Conservation (phyloP, 2,113 vertebrate genomes). For the Neodon shergylaensis region DNA sequence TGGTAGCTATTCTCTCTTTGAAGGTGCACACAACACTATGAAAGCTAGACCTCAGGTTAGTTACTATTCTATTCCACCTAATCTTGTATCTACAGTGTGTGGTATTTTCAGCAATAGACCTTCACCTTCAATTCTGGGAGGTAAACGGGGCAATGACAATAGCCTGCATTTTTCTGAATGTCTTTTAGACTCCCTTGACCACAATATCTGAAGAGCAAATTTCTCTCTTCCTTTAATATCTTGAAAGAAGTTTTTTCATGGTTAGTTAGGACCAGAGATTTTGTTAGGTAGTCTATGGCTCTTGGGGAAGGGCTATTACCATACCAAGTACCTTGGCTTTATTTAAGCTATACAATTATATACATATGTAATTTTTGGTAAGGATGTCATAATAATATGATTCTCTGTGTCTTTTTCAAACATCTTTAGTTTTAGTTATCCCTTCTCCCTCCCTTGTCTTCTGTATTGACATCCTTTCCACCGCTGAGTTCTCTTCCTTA, state of each 20-base stretch:
- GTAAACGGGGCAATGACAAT: background rate
- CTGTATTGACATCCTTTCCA: background rate
- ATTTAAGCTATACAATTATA: background rate
- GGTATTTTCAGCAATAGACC: background rate
- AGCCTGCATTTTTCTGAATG: background rate
- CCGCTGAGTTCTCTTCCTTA: no score
- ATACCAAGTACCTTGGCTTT: background rate
- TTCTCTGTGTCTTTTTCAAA: background rate
- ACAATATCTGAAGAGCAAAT: background rate
- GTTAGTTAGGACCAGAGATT: background rate
- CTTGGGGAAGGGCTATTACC: background rate
- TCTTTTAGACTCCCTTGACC: background rate
- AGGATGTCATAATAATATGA: background rate
- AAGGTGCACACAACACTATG: background rate
- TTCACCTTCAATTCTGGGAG: background rate
- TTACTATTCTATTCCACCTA: background rate
- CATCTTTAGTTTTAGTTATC: background rate
- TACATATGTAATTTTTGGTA: background rate
- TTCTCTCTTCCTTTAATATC: background rate
- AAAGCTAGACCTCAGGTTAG: background rate
- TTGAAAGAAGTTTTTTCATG: background rate
- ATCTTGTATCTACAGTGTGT: background rate
- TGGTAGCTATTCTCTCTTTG: background rate
- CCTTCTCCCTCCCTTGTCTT: background rate
- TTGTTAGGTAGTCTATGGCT: background rate